Evolutionary conservation across 2,797 vertebrate genomes (phyloP).

Genomic region (Hephaestus fuliginosus): DNA sequence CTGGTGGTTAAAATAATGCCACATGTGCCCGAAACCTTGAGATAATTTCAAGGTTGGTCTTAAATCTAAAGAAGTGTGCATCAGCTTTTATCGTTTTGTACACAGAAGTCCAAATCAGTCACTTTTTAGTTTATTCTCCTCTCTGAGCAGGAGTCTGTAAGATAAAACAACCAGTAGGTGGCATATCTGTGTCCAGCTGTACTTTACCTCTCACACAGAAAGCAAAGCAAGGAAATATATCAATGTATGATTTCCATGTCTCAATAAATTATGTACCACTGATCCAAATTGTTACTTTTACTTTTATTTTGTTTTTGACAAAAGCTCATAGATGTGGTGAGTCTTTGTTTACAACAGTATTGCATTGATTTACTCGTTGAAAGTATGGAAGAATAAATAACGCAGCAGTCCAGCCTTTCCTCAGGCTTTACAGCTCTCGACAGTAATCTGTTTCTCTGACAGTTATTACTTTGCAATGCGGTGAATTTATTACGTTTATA

Average conservation of each 20-base stretch:
- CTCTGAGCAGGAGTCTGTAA: constrained; percentile 11
- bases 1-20: not conserved
- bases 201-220: not conserved
- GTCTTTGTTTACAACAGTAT: constrained; percentile 59
- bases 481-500: constrained; percentile 70
- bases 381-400: constrained; percentile 65
- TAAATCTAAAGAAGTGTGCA: not conserved
- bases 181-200: constrained; percentile 35
- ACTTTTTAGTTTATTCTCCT: not conserved
- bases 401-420: constrained; percentile 48
- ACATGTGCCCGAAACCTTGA: constrained; percentile 13
- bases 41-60: not conserved
- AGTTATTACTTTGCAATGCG: constrained; percentile 69
- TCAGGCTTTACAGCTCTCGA: constrained; percentile 51
- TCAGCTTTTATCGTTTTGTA: not conserved
- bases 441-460: constrained; percentile 74
- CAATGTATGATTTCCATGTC: constrained; percentile 35
- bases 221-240: not conserved
- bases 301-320: constrained; percentile 44
- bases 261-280: constrained; percentile 69
- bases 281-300: constrained; percentile 47
- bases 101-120: not conserved
- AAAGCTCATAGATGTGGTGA: constrained; percentile 22
- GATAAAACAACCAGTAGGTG: constrained; percentile 59
- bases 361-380: constrained; percentile 63